Evolutionary conservation across 2,888 invertebrate species (phyloP).

Genomic region (Cataglyphis albicans): DNA sequence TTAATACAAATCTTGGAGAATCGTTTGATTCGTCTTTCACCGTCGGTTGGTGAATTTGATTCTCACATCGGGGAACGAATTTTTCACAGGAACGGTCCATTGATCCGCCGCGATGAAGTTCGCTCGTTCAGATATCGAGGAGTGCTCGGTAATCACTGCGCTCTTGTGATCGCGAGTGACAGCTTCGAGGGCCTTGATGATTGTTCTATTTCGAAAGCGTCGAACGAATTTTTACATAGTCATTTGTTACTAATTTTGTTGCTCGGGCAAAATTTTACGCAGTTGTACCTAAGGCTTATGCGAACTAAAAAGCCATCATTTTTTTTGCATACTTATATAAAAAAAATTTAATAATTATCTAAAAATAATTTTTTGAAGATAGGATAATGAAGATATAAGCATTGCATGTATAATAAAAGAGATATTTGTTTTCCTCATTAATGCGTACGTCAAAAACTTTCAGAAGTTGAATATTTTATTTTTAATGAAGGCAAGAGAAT

Average conservation of each 20-base stretch:
- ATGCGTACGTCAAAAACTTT: neutral
- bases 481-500: neutral
- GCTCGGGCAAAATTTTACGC: neutral
- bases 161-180: conserved; percentile 43
- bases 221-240: conserved; percentile 5
- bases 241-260: conserved; percentile 1
- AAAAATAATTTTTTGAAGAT: neutral
- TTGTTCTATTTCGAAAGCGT: conserved; percentile 25
- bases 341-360: neutral
- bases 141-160: conserved; percentile 26
- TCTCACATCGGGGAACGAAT: conserved; percentile 65
- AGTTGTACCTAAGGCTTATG: neutral
- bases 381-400: neutral
- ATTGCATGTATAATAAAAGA: neutral
- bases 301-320: neutral
- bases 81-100: conserved; percentile 61
- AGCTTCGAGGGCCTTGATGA: conserved; percentile 27
- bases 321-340: neutral
- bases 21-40: conserved; percentile 65
- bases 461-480: neutral
- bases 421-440: neutral
- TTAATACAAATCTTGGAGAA: conserved; percentile 78
- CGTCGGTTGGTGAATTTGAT: conserved; percentile 64
- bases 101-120: conserved; percentile 63
- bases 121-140: conserved; percentile 64